phyloP scores from a whole-genome alignment of 2,797 vertebrate genomes.

The Coilia nasus region DNA sequence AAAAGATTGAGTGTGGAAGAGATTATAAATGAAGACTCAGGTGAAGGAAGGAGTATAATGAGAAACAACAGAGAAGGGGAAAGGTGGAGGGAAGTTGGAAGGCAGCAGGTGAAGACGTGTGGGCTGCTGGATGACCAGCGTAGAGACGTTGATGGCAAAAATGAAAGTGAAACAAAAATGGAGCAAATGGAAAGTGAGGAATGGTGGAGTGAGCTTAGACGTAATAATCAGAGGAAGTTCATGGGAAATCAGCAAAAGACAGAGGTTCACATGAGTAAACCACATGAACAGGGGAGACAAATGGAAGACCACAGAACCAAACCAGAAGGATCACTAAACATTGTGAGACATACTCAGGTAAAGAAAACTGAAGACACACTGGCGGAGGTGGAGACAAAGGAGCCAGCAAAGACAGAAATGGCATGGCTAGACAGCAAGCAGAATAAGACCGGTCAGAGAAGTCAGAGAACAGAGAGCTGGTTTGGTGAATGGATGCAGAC shows the following conservation, averaged over 20 bases:
- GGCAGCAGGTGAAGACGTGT: not conserved
- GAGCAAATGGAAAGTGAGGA: no score
- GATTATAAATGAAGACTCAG: not conserved
- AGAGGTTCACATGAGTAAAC: not conserved
- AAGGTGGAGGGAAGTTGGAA: not conserved
- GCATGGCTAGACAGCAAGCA: not conserved
- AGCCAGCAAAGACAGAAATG: not conserved
- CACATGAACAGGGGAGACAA: not conserved
- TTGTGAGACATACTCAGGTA: not conserved
- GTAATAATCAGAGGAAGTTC: not conserved
- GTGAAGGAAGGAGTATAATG: not conserved
- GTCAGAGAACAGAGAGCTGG: no score
- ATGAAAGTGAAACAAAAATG: no score
- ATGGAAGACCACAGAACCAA: not conserved
- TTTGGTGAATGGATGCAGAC: not conserved
- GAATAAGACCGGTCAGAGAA: not conserved
- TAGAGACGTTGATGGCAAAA: not conserved
- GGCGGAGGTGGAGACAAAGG: not conserved
- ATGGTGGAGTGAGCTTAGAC: not conserved
- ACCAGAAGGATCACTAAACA: not conserved
- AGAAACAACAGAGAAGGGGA: not conserved
- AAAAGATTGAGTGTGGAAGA: not conserved
- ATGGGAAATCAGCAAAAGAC: not conserved
- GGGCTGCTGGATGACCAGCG: not conserved
- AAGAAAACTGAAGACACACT: not conserved